Conservation (phyloP, 2,888 invertebrate species). For the Epinotia bilunana region DNA sequence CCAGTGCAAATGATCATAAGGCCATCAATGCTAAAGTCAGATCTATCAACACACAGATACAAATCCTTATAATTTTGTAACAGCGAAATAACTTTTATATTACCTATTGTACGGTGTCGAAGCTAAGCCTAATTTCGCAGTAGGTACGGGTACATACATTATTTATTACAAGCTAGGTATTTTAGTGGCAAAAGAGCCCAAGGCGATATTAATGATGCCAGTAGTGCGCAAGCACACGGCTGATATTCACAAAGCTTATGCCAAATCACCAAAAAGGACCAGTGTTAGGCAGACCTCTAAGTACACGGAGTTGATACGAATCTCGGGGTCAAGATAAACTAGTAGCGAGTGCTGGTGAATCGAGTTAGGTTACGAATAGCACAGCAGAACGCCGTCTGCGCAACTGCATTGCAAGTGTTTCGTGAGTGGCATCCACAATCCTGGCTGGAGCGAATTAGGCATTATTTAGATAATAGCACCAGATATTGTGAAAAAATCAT, state of each 20-base stretch:
- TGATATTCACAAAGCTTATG: background rate
- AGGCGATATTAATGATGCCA: constrained; percentile 20
- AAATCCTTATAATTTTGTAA: background rate
- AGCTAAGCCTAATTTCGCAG: constrained; percentile 10
- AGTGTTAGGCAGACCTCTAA: background rate
- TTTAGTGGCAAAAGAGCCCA: constrained; percentile 8
- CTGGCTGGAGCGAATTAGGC: constrained; percentile 16
- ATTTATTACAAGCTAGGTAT: constrained; percentile 6
- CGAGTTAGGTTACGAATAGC: background rate
- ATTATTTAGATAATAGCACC: constrained; percentile 29
- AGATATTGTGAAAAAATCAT: constrained; percentile 11
- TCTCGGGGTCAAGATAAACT: background rate
- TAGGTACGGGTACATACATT: background rate
- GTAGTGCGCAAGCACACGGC: constrained; percentile 1
- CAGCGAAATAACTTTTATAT: background rate
- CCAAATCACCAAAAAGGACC: background rate
- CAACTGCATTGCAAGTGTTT: constrained; percentile 24
- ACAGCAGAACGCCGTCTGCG: background rate
- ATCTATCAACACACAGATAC: no score
- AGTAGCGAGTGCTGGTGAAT: background rate
- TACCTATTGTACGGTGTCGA: background rate
- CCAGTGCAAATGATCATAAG: no score
- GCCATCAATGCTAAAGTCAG: no score
- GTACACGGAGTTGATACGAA: background rate
- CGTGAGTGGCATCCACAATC: constrained; percentile 40